phyloP scores from a whole-genome alignment of 2,888 invertebrate genomes.

The Anarsia innoxiella region DNA sequence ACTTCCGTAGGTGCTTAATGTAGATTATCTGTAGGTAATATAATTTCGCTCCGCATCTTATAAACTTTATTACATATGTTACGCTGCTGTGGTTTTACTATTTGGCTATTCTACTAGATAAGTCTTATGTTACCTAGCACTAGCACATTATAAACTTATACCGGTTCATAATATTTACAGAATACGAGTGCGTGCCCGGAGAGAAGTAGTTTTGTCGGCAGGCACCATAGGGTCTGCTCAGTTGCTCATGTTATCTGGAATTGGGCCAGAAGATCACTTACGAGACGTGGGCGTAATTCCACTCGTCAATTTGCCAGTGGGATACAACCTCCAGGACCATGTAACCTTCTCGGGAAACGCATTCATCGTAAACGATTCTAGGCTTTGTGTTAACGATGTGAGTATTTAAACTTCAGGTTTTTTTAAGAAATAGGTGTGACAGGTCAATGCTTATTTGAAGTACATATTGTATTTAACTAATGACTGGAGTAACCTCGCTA shows the following conservation, averaged over 20 bases:
- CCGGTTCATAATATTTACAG: constrained; percentile 24
- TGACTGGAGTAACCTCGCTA: too few relatives aligned
- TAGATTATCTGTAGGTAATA: too few relatives aligned
- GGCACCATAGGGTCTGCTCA: constrained; percentile 91
- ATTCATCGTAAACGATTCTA: constrained; percentile 81
- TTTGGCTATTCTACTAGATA: neutral
- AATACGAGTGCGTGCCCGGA: constrained; percentile 70
- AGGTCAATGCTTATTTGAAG: too few relatives aligned
- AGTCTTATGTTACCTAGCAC: neutral
- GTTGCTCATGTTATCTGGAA: constrained; percentile 88
- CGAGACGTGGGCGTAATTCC: constrained; percentile 75
- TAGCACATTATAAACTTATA: neutral
- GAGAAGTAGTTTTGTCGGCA: constrained; percentile 86
- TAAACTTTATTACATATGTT: too few relatives aligned
- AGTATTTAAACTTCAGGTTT: too few relatives aligned
- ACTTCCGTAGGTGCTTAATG: too few relatives aligned
- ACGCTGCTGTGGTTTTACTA: too few relatives aligned
- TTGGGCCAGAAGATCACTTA: constrained; percentile 81
- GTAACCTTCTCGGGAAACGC: constrained; percentile 82
- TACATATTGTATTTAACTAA: too few relatives aligned
- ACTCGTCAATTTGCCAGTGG: constrained; percentile 82
- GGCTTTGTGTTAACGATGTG: constrained; percentile 79
- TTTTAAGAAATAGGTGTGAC: too few relatives aligned
- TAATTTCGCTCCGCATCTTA: too few relatives aligned
- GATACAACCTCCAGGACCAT: constrained; percentile 89